These are phyloP conservation scores for Thereva nobilitata DNA, from an alignment of 2,888 invertebrate genomes.

Conservation along the genomic window DNA sequence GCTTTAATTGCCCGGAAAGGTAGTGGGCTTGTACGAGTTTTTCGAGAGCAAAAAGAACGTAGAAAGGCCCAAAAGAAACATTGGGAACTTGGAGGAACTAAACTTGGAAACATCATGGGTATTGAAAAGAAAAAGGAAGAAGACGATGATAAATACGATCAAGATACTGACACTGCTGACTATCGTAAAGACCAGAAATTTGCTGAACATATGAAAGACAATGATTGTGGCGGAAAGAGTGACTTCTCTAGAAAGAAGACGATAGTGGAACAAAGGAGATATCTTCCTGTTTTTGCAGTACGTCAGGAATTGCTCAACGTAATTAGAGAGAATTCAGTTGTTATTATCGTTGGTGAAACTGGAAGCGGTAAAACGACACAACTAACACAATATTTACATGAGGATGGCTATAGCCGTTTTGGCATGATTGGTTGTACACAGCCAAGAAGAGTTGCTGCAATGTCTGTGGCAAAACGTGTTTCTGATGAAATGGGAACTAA, in stretches of 20 bases:
- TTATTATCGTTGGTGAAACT: slow-evolving; percentile 83
- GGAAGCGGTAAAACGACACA: slow-evolving; percentile 87
- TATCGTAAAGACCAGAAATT: slow-evolving; percentile 95
- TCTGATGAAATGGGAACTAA: slow-evolving; percentile 95
- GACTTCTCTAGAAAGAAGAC: slow-evolving; percentile 87
- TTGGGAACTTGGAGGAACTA: slow-evolving; percentile 97
- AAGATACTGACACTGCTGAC: slow-evolving; percentile 74
- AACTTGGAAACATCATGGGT: slow-evolving; percentile 88
- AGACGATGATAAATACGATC: slow-evolving; percentile 68
- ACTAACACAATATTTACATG: slow-evolving; percentile 94
- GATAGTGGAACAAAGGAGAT: slow-evolving; percentile 84
- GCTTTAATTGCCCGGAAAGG: slow-evolving; percentile 94
- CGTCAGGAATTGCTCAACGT: slow-evolving; percentile 90
- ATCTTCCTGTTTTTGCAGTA: slow-evolving; percentile 93
- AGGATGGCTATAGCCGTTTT: slow-evolving; percentile 90
- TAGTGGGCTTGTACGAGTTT: slow-evolving; percentile 84
- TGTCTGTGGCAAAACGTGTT: slow-evolving; percentile 99
- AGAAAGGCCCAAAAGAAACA: slow-evolving; percentile 97
- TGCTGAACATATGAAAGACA: slow-evolving; percentile 87
- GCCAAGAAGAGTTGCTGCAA: slow-evolving; percentile 96
- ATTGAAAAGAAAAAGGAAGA: slow-evolving; percentile 81
- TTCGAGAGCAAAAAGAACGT: slow-evolving; percentile 95
- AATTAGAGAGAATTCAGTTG: slow-evolving; percentile 89
- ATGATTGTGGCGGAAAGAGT: slow-evolving; percentile 66
- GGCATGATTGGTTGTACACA: slow-evolving; percentile 99